Conservation (phyloP, 2,888 invertebrate genomes). For the Diaphora mendica region DNA sequence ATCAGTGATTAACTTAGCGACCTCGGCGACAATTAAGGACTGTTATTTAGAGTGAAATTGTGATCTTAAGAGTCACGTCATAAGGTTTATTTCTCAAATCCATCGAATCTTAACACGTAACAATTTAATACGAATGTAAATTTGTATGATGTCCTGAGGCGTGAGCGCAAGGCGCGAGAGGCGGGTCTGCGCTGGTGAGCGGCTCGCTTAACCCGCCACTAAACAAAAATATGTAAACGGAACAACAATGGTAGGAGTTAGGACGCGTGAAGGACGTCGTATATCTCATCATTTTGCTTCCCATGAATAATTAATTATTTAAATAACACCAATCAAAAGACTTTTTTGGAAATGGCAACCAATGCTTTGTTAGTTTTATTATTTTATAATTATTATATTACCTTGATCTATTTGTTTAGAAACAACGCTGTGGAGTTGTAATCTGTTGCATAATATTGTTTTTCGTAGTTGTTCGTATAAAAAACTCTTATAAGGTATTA, state of each 20-base stretch:
- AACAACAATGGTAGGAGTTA: conserved; percentile 84
- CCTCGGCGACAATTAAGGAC: too few species aligned
- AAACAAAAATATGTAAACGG: conserved; percentile 84
- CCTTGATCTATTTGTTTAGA: conserved; percentile 60
- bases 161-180: conserved; percentile 51
- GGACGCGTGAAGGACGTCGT: conserved; percentile 85
- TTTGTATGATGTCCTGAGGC: conserved; percentile 38
- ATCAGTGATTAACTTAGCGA: too few species aligned
- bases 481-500: conserved; percentile 85
- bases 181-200: conserved; percentile 71
- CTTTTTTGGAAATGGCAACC: conserved; percentile 70
- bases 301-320: conserved; percentile 86
- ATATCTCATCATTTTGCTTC: conserved; percentile 82
- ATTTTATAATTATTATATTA: conserved; percentile 39
- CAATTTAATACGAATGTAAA: too few species aligned
- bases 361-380: conserved; percentile 60
- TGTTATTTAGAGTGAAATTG: too few species aligned
- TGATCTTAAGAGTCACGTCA: too few species aligned
- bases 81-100: too few species aligned
- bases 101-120: too few species aligned
- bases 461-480: conserved; percentile 84
- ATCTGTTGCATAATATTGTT: conserved; percentile 86
- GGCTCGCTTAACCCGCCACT: conserved; percentile 73
- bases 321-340: conserved; percentile 80
- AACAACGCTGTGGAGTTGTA: conserved; percentile 77